Evolutionary conservation across 2,113 vertebrate genomes (phyloP).

Genomic region (Climacteris rufus): DNA sequence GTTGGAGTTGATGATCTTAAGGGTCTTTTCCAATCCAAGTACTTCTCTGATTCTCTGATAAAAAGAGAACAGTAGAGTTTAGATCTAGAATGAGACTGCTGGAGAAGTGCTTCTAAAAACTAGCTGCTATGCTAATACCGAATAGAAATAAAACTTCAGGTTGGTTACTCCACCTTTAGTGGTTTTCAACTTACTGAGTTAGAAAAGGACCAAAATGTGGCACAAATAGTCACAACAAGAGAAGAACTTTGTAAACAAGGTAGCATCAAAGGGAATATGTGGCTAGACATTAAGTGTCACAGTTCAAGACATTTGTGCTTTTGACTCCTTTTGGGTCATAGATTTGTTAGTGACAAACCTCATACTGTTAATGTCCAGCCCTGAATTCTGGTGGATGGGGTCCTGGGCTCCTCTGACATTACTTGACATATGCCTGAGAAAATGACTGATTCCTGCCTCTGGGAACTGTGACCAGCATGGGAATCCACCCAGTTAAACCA

Average conservation of each 20-base stretch:
- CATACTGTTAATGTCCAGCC: background rate
- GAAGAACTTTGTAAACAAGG: background rate
- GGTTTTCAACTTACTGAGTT: background rate
- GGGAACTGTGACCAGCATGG: background rate
- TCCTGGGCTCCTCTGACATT: background rate
- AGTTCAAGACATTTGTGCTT: background rate
- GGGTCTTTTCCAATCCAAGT: background rate
- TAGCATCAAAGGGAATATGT: background rate
- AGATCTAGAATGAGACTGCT: background rate
- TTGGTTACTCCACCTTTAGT: background rate
- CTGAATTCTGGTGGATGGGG: background rate
- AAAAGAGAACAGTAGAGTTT: background rate
- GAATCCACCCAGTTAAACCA: background rate
- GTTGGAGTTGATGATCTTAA: background rate
- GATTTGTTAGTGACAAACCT: background rate
- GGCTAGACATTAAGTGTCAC: background rate
- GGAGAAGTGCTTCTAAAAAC: background rate
- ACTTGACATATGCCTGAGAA: background rate
- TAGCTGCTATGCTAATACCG: background rate
- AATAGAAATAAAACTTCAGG: background rate
- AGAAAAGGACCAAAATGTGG: background rate
- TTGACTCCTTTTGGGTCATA: background rate
- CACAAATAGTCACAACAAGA: background rate
- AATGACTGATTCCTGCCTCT: background rate
- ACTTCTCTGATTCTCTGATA: background rate